These are phyloP conservation scores for Agapornis canus DNA, from an alignment of 2,797 vertebrate species.

Conservation along the genomic window DNA sequence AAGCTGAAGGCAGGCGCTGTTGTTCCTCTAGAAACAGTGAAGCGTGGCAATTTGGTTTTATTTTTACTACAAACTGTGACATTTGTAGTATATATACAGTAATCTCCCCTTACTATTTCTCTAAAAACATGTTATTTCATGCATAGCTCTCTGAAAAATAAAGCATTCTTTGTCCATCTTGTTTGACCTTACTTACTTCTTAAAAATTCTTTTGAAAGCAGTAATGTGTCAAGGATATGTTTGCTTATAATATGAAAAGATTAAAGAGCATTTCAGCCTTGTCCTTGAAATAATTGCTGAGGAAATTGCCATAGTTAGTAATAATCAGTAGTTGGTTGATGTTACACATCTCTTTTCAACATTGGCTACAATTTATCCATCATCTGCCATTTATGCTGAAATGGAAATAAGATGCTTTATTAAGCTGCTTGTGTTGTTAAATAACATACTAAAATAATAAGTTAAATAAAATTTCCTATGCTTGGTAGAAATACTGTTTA, in stretches of 20 bases:
- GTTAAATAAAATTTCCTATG: background rate
- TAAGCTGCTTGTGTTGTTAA: background rate
- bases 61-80: background rate
- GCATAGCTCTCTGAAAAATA: background rate
- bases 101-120: background rate
- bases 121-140: background rate
- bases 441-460: background rate
- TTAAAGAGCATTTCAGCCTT: slow-evolving; percentile 15
- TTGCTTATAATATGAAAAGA: slow-evolving; percentile 6
- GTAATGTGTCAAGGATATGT: background rate
- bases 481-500: background rate
- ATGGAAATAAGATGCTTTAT: background rate
- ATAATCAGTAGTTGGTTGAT: background rate
- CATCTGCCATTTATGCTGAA: slow-evolving; percentile 6
- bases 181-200: background rate
- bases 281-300: background rate
- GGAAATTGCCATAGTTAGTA: background rate
- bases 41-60: background rate
- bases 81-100: background rate
- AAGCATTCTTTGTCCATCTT: background rate
- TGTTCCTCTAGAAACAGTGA: background rate
- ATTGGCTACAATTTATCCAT: slow-evolving; percentile 32
- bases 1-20: background rate
- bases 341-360: background rate
- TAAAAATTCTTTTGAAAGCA: background rate